Percentiles rank a stretch among this genome's conserved stretches.
Conservation (phyloP, 2,113 vertebrate species). For the Pheucticus melanocephalus region DNA sequence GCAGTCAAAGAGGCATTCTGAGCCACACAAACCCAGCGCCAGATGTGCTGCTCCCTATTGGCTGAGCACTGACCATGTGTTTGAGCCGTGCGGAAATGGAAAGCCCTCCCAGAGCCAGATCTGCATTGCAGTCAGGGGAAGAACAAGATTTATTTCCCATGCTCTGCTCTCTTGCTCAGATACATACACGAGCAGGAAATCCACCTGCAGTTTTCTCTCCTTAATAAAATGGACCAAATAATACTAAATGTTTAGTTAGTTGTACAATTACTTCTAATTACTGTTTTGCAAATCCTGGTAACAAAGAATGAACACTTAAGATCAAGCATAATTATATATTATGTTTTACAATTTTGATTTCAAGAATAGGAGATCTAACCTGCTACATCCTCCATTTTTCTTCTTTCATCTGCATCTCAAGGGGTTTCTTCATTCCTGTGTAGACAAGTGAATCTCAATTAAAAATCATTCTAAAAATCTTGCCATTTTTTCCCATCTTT, state of each 20-base stretch:
- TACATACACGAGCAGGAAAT: background rate
- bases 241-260: background rate
- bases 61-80: slow-evolving; percentile 20
- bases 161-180: background rate
- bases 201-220: background rate
- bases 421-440: background rate
- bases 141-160: slow-evolving; percentile 45
- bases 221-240: background rate
- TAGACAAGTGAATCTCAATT: background rate
- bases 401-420: background rate
- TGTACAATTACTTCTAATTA: background rate
- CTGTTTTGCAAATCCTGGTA: background rate
- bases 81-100: background rate
- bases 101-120: slow-evolving; percentile 58
- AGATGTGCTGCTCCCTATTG: slow-evolving; percentile 36
- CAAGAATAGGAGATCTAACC: background rate
- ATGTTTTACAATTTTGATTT: background rate
- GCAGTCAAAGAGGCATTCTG: background rate
- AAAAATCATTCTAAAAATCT: background rate
- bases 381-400: background rate
- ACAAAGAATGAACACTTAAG: background rate
- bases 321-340: background rate
- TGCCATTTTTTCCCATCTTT: background rate
- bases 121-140: slow-evolving; percentile 68
- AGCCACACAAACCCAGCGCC: background rate